Conservation (phyloP, 2,797 vertebrate species). For the Hoplostethus mediterraneus region DNA sequence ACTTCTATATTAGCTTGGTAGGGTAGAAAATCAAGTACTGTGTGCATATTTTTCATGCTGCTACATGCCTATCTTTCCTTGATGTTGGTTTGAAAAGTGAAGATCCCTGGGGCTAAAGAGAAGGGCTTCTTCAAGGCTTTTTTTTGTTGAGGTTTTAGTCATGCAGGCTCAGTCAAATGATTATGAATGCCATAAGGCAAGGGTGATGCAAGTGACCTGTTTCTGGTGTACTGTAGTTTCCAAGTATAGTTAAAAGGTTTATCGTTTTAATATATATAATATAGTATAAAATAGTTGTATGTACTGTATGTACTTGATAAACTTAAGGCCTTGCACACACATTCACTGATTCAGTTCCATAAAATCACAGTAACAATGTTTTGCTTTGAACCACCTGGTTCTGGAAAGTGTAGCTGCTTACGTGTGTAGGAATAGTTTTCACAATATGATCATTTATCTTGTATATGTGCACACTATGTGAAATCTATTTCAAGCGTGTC, state of each 20-base stretch:
- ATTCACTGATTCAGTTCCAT: neutral
- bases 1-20: constrained; percentile 63
- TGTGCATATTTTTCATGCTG: constrained; percentile 87
- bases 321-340: neutral
- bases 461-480: no score
- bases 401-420: no score
- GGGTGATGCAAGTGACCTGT: constrained; percentile 28
- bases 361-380: neutral
- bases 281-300: neutral
- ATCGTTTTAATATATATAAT: neutral
- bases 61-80: constrained; percentile 83
- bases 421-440: no score
- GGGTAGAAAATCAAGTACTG: constrained; percentile 73
- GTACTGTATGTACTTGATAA: neutral
- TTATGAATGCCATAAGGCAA: constrained; percentile 23
- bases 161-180: constrained; percentile 52
- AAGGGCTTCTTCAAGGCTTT: constrained; percentile 61
- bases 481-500: no score
- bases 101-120: constrained; percentile 74
- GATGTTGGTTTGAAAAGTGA: constrained; percentile 74
- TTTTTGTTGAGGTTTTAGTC: constrained; percentile 49
- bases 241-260: neutral
- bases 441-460: no score
- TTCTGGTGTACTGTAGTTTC: constrained; percentile 16
- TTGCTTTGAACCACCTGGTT: no score